Base-by-base conservation (phyloP, 2,888 invertebrate genomes). In the Diadegma fenestrale region DNA sequence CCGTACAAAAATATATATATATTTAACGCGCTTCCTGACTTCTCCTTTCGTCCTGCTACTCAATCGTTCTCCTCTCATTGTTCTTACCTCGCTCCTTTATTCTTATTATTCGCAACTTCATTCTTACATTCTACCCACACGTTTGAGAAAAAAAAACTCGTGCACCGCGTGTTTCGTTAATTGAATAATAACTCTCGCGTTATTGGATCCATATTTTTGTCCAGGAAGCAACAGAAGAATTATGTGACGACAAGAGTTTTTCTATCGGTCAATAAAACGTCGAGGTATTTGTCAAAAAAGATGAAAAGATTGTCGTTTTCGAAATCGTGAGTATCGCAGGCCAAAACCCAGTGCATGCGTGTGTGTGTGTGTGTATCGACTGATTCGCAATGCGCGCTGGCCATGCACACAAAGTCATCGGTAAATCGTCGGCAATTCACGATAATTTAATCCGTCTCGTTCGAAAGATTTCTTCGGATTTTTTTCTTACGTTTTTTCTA, bases 151-250 rank as follows among this genome's bases (percentile, higher is more conserved):
- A 77, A 45, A 72, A 75, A 71, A 51, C 33, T 78, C 58, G 71
- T 48, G 43, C 43, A 45, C 48, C 77, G 75, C 45, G 80, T 86
- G 87, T 88, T 88, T 87, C 81, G 83, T 88, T 89, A 88, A 90
- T 87, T 89, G 89, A 89, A 84, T 87, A 88, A 88, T 89, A 89
- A 88, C 82, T 88, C 85, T 86, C 73, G 61, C 58, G 69, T 22
- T 69, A 63, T 75, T 63, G 75, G 26, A 19, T 75, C 37, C 10
- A 69, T 30, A 69, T 68, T 43, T 68, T 68, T 26, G 43, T 43
- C 22, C 43, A 68, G 26, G 14, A 26, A 43, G 43, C 26, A 17
- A 17, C 8, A 7, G 26, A 43, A 2, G 1, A 26, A 68, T n/a
- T 51, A 8, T 37, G 43, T 37, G 43, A 45, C 26, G n/a, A 63